Base-by-base conservation (phyloP, 1,140 invertebrate genomes). In the Drosophila pseudoobscura region DNA sequence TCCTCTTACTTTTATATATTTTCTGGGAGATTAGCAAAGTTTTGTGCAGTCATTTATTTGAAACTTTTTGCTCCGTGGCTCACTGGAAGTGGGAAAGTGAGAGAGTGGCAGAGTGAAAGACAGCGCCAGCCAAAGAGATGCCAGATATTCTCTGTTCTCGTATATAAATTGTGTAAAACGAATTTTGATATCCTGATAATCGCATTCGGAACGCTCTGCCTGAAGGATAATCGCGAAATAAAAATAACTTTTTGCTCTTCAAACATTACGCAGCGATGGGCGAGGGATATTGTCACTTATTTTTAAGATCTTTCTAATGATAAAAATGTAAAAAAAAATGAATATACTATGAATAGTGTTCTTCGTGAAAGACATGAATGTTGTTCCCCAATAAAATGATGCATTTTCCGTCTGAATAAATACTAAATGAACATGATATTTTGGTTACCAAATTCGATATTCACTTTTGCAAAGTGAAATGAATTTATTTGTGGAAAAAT, bases 21-120 rank as follows among this genome's bases (percentile, higher is more conserved):
- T 64, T 72, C 65, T 59, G 62, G 75, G 49, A 82, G 78, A 87
- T 85, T 87, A 78, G 64, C 59, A 85, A 88, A 85, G 77, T 85
- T 87, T 84, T 75, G n/a, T 54, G 47, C 68, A 70, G 51, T 87
- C 74, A 75, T 80, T 85, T 78, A 82, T 85, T 78, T 80, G 17
- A 78, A 87, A 82, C 63, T 80, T 85, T 75, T 58, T 17, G 41
- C 61, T 69, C 59, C 17, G 52, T 24, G 24, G 24, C 24, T 24
- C 24, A 24, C 3, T 24, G 29, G n/a, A 45, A 11, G 26, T 49
- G 44, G 31, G 29, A 49, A 56, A 58, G 66, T 22, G 29, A 8
- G n/a, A 17, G 9, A 29, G 9, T n/a, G 11, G 13, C 9, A 24
- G 39, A 35, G 6, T 44, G 22, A 46, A 15, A 15, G 26, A 51